Base-by-base conservation (phyloP, 2,888 invertebrate species). In the Eupithecia centaureata region DNA sequence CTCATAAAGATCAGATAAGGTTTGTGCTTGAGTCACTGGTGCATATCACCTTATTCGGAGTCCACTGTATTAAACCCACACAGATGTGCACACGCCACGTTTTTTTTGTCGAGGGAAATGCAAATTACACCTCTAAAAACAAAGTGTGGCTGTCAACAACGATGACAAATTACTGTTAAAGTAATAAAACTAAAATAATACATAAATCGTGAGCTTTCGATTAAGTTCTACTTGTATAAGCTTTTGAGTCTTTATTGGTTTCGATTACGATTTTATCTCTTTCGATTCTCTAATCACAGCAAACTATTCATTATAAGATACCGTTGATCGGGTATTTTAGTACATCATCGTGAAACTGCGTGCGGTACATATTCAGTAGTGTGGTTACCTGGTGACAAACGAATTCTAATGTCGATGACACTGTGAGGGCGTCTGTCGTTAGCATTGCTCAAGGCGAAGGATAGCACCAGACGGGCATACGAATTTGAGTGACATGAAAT, bases 361-460 rank as follows among this genome's bases (percentile, higher is more conserved):
- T 72, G 79, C 64, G 66, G 79, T 84, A 77, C 79, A 85, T 85
- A 86, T 84, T 81, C 81, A 83, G 67, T 62, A 70, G 77, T 70
- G 73, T 76, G 67, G 78, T 77, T 78, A 78, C 78, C 74, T 67
- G 74, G 74, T 78, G 79, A 73, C 77, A 71, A 71, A 66, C 67
- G 54, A 61, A 67, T 47, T 70, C 65, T 71, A 68, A 69, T 51
- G 77, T 75, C 76, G 72, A 64, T 76, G 75, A 74, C 71, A 73
- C 63, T 60, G 60, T 22, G 68, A 72, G 63, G 67, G 68, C 70
- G 70, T 71, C 63, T 65, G 56, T 38, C 52, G 61, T 58, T 71
- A 70, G 65, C 69, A 68, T 63, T 63, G 47, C 52, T 47, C 61
- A 59, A 70, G 63, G 66, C 51, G 47, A 67, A 61, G 70, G 42